These are phyloP conservation scores for Esox masquinongy DNA, from an alignment of 2,797 vertebrate genomes.

Conservation along the genomic window DNA sequence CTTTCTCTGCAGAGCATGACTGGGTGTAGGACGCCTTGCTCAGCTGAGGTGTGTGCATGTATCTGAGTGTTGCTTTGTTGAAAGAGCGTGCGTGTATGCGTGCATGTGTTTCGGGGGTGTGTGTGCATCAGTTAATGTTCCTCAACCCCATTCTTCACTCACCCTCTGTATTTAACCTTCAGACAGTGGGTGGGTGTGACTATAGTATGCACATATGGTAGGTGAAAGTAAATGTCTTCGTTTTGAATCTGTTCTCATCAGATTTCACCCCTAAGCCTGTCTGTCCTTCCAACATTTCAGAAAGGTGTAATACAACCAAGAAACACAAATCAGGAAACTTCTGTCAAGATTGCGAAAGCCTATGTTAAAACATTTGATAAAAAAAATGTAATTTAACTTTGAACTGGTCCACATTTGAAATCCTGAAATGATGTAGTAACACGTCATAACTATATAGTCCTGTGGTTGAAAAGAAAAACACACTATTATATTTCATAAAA, in stretches of 20 bases:
- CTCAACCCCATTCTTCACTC: background rate
- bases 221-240: background rate
- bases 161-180: background rate
- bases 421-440: too few species aligned
- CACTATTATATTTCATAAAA: too few species aligned
- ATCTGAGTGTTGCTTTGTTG: background rate
- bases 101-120: background rate
- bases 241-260: background rate
- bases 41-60: background rate
- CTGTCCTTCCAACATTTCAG: background rate
- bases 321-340: too few species aligned
- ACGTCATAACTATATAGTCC: too few species aligned
- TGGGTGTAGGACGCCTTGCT: slow-evolving; percentile 9
- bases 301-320: too few species aligned
- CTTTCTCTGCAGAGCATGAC: slow-evolving; percentile 8
- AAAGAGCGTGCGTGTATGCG: background rate
- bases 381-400: too few species aligned
- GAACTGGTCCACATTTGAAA: too few species aligned
- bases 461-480: too few species aligned
- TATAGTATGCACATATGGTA: background rate
- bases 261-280: background rate
- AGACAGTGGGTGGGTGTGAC: background rate
- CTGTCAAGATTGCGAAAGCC: too few species aligned
- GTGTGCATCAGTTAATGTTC: background rate
- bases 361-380: too few species aligned